Percentiles rank a stretch among this genome's conserved stretches.
Conservation (phyloP, 2,113 vertebrate genomes). For the Orthonyx spaldingii region DNA sequence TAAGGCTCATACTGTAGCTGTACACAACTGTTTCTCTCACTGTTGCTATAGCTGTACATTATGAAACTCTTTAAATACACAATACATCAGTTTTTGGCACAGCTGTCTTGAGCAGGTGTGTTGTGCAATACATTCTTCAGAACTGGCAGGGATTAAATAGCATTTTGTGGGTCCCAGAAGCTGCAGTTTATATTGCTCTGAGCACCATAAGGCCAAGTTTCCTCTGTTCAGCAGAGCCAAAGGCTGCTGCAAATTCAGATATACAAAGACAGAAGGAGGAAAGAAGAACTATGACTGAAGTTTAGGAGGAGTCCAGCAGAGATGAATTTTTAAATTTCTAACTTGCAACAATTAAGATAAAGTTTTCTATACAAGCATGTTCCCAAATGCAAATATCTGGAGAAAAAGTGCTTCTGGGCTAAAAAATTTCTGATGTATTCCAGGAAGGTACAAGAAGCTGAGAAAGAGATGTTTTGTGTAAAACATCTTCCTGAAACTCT, state of each 20-base stretch:
- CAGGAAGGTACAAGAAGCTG: not conserved
- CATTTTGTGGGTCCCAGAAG: not conserved
- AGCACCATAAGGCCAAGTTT: not conserved
- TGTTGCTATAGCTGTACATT: constrained; percentile 9
- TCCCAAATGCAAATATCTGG: not conserved
- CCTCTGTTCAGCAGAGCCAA: not conserved
- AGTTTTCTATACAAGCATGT: not conserved
- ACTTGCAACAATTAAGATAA: not conserved
- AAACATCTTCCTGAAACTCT: not conserved
- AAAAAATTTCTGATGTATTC: not conserved
- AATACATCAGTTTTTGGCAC: not conserved
- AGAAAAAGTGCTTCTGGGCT: not conserved
- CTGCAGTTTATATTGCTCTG: not conserved
- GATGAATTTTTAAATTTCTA: not conserved
- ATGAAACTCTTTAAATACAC: not conserved
- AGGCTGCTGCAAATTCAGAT: not conserved
- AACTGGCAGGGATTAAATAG: not conserved
- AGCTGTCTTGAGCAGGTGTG: not conserved
- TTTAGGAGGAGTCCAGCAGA: not conserved
- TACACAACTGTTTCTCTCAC: not conserved
- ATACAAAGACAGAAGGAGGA: not conserved
- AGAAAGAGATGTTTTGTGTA: not conserved
- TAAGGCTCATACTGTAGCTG: not conserved
- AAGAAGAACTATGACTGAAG: not conserved
- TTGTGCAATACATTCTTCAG: not conserved